Base-by-base conservation (phyloP, 2,113 vertebrate genomes). In the Ciconia stormi region DNA sequence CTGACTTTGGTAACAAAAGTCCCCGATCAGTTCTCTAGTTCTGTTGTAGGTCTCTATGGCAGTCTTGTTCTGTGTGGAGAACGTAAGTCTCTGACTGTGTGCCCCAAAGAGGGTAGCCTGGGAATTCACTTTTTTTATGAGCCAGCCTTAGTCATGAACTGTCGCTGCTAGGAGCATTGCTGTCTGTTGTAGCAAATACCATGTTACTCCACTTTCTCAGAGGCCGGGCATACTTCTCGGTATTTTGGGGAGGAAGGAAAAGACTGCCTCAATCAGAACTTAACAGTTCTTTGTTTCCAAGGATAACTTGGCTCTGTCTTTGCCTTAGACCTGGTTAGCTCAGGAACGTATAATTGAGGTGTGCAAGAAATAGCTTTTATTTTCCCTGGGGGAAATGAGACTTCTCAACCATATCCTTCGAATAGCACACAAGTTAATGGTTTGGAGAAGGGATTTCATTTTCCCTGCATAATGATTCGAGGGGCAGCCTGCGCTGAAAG, bases 391-490 rank as follows among this genome's bases (percentile, higher is more conserved):
- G 70, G 38, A 77, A 53, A 49, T 34, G 46, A 42, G n/a, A 26
- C 19, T 66, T 61, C 32, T 47, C 71, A 49, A 29, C 52, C n/a
- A 1, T 25, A 23, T 36, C 82, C 52, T 55, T 44, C 40, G 27
- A 34, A 10, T 25, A 25, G 27, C 44, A 47, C 13, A 16, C 4
- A 3, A 25, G 18, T 27, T 40, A 10, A 38, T n/a, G 21, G 26
- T 61, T 87, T 90, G 65, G 36, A 59, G 63, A 36, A 42, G 50
- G 40, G 52, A 12, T 65, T 11, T 25, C 30, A 4, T 38, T 19
- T 36, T 22, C 38, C 55, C 13, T 38, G n/a, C 1, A 0, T 4
- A 6, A 30, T 13, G 63, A 5, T 29, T 27, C 1, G 34, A 34
- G 81, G 55, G 44, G 30, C 72, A 73, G 59, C 63, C 42, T 16